Percentiles rank a stretch among this genome's conserved stretches.
Evolutionary conservation across 2,797 vertebrate species (phyloP).

Genomic region (Meriones psammophilus): DNA sequence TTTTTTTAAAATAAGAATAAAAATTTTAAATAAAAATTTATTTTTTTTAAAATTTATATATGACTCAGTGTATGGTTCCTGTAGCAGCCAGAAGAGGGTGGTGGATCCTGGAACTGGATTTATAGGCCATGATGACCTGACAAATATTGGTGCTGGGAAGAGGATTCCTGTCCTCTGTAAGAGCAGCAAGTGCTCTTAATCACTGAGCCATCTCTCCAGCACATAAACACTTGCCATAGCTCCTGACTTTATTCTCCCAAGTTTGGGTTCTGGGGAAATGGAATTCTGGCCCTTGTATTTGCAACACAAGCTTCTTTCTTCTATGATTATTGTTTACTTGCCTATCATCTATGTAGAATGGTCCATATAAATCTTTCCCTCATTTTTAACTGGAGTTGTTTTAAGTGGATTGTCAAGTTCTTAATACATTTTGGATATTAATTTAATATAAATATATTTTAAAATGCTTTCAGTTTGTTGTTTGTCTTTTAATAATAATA

Average conservation of each 20-base stretch:
- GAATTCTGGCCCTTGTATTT: not conserved
- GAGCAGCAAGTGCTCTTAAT: not conserved
- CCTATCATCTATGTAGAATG: not conserved
- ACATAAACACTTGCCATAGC: not conserved
- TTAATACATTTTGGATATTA: conserved; percentile 17
- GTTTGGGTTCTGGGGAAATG: not conserved
- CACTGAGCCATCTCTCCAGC: not conserved
- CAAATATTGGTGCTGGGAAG: too few relatives aligned
- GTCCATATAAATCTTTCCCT: not conserved
- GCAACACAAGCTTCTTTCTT: not conserved
- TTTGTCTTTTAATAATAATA: conserved; percentile 57
- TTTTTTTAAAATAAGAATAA: not conserved
- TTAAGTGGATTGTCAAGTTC: conserved; percentile 21
- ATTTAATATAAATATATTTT: conserved; percentile 12
- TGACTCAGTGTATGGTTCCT: not conserved
- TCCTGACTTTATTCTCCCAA: not conserved
- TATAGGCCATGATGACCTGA: not conserved
- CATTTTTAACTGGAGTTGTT: conserved; percentile 17
- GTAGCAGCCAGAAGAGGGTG: not conserved
- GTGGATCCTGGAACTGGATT: not conserved
- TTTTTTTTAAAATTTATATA: not conserved
- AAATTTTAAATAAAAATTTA: not conserved
- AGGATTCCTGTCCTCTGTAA: too few relatives aligned
- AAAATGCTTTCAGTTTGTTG: conserved; percentile 35
- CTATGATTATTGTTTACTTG: not conserved